Base-by-base conservation (phyloP, 2,113 vertebrate genomes). In the Bufo bufo region DNA sequence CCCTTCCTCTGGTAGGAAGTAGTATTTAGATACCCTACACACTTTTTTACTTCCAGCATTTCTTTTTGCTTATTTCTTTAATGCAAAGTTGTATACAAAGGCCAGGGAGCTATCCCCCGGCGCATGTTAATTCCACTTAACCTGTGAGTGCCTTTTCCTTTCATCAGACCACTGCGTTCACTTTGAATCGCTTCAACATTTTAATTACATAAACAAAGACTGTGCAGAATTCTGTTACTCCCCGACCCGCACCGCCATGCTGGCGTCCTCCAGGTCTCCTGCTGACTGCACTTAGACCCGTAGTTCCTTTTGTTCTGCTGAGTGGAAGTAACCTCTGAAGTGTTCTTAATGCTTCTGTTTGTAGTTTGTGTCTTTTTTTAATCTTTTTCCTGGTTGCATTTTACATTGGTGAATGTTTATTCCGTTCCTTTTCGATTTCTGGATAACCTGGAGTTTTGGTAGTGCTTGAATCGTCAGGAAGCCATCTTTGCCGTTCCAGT, bases 181-280 rank as follows among this genome's bases (percentile, higher is more conserved):
- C 56, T 81, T 61, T 81, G 56, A 61, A 45, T 80, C 33, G 14
- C 43, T 11, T 19, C 6, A 82, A 63, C 56, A 47, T 49, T 63
- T n/a, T 82, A 65, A 65, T 82, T 63, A 65, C 23, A 80, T 59
- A 58, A 82, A 65, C 58, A 20, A 82, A 50, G 43, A 19, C 13
- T 65, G 1, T n/a, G 9, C 61, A 20, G n/a, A 58, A n/a, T 63
- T 20, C 80, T 45, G n/a, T n/a, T 4, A 23, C 52, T 16, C 54
- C 54, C 43, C n/a, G 16, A 6, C 54, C 23, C 49, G 58, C 2
- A 17, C 56, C 33, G 16, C 33, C 43, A 45, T 63, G 33, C 56
- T 45, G 33, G 16, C 50, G 54, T 33, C 50, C 77, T 79, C 50
- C 6, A 3, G n/a, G 65, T 69, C 65, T 65, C 61, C 4, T 1